Conservation (phyloP, 2,797 vertebrate species). For the Xenops minutus region DNA sequence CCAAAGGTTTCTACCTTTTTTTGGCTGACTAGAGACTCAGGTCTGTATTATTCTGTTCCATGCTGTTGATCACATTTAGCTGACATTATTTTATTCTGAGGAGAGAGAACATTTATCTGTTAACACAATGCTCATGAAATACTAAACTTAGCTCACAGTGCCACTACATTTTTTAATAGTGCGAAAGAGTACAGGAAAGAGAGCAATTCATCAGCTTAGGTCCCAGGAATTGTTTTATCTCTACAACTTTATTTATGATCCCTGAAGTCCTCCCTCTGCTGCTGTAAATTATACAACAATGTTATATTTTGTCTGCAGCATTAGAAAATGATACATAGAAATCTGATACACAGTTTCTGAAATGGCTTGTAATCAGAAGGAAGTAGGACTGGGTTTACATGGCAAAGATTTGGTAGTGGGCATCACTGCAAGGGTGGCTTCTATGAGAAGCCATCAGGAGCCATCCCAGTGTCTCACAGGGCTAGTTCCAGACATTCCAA, state of each 20-base stretch:
- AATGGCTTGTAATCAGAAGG: neutral
- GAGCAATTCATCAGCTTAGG: neutral
- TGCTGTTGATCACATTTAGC: neutral
- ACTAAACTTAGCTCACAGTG: neutral
- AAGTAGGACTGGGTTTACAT: neutral
- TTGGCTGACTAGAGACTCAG: neutral
- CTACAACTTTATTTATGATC: neutral
- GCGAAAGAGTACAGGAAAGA: neutral
- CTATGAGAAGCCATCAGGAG: neutral
- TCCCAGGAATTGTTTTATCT: neutral
- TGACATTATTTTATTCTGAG: neutral
- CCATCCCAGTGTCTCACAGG: neutral
- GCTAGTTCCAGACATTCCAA: neutral
- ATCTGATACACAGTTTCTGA: neutral
- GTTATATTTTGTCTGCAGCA: neutral
- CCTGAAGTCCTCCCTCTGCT: neutral
- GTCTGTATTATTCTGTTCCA: neutral
- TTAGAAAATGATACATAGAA: neutral
- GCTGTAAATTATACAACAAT: neutral
- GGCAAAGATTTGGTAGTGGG: neutral
- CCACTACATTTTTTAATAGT: neutral
- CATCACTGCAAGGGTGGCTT: neutral
- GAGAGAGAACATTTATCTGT: neutral
- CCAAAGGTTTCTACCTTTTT: neutral
- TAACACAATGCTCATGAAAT: neutral